Percentiles rank a stretch among this genome's conserved stretches.
Evolutionary conservation across 2,113 vertebrate species (phyloP).

Genomic region (Tachysurus fulvidraco): DNA sequence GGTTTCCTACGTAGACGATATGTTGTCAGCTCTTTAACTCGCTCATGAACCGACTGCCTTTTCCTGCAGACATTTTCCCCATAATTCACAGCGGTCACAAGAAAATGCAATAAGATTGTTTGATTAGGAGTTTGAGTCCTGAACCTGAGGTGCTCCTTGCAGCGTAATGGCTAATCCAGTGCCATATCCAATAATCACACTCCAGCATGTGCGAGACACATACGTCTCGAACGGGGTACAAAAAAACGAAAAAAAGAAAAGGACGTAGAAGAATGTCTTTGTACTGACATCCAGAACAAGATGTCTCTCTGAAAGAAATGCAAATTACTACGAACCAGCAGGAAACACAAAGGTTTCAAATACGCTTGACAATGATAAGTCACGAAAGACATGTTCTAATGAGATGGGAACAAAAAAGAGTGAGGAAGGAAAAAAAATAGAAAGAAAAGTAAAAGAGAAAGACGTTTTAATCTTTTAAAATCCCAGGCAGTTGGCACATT

Average conservation of each 20-base stretch:
- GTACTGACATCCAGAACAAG: conserved; percentile 67
- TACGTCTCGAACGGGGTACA: conserved; percentile 26
- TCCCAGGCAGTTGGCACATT: conserved; percentile 67
- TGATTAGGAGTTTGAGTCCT: neutral
- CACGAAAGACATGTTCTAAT: conserved; percentile 71
- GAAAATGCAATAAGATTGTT: neutral
- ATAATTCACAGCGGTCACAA: neutral
- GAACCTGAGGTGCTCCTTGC: neutral
- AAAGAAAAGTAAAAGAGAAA: conserved; percentile 49
- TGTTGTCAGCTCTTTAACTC: neutral
- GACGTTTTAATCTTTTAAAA: conserved; percentile 73
- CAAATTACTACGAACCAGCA: conserved; percentile 68
- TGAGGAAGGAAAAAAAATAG: conserved; percentile 63
- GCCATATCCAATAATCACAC: neutral
- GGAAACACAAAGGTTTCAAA: conserved; percentile 70
- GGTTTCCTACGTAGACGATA: too few species aligned
- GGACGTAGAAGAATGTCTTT: conserved; percentile 56
- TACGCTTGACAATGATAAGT: conserved; percentile 69
- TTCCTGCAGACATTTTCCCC: neutral
- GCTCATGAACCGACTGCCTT: neutral
- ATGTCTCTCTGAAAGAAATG: conserved; percentile 70
- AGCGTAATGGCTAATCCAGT: neutral
- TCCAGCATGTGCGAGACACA: neutral
- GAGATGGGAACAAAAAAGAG: conserved; percentile 62
- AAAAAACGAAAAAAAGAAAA: conserved; percentile 41